Conservation (phyloP, 2,797 vertebrate species). For the Alca torda region DNA sequence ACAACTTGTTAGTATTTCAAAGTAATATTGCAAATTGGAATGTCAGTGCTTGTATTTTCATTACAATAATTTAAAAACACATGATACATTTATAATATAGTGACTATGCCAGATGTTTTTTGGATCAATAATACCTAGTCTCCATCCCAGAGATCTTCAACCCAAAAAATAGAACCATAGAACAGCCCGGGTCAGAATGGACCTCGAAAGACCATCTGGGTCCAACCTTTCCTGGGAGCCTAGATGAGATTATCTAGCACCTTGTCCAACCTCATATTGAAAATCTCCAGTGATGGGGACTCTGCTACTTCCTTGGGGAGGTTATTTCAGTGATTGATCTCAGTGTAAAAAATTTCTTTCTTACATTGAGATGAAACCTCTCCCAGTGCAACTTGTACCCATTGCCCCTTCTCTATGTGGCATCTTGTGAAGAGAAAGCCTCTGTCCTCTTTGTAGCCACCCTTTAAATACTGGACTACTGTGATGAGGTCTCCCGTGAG, state of each 20-base stretch:
- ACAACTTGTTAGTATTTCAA: background rate
- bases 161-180: background rate
- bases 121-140: background rate
- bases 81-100: background rate
- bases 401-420: background rate
- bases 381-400: background rate
- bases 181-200: background rate
- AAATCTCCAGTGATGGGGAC: background rate
- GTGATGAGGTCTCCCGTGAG: background rate
- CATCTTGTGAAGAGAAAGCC: background rate
- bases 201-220: rapidly evolving
- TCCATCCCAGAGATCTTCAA: background rate
- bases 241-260: background rate
- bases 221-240: background rate
- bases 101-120: background rate
- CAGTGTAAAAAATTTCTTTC: background rate
- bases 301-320: background rate
- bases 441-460: background rate
- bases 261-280: background rate
- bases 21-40: background rate
- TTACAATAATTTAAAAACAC: background rate
- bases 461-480: background rate
- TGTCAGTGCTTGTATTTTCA: background rate
- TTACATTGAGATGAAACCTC: background rate
- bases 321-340: background rate